Evolutionary conservation across 30 jellyfish, hydroid and myxozoan genomes (phyloP).

Genomic region (Aurelia coerulea): DNA sequence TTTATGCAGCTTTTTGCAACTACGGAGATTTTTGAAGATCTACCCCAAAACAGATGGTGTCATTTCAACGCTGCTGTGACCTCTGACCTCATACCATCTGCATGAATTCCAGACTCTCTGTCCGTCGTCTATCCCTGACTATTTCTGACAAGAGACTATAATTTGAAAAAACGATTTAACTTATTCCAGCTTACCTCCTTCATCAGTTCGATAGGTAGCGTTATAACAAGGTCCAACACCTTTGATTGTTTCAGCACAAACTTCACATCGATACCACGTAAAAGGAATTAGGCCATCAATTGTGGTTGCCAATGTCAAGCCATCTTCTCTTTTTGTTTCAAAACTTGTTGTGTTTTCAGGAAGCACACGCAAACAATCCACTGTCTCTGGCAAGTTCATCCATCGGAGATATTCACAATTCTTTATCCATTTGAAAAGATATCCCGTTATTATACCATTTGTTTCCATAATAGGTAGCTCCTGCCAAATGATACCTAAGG

Average conservation of each 20-base stretch:
- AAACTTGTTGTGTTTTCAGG: constrained; percentile 11
- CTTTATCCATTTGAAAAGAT: constrained; percentile 34
- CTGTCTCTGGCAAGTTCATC: neutral
- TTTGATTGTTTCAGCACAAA: constrained; percentile 46
- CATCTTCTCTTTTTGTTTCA: neutral
- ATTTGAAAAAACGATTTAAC: neutral
- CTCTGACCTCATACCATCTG: no score
- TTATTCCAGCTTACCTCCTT: constrained; percentile 20
- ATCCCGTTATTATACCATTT: constrained; percentile 9
- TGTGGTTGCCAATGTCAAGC: neutral
- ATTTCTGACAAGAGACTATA: neutral
- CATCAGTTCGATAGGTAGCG: constrained; percentile 31
- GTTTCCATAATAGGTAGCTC: constrained; percentile 28
- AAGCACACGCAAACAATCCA: constrained; percentile 38
- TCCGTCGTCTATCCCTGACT: neutral
- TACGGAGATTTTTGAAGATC: no score
- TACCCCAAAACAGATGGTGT: no score
- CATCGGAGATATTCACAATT: constrained; percentile 20
- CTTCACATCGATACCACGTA: constrained; percentile 17
- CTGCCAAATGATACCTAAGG: constrained; percentile 28
- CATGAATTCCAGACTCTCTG: neutral
- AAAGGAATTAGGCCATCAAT: constrained; percentile 15
- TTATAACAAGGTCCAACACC: constrained; percentile 46
- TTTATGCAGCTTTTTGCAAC: no score
- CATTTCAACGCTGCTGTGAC: no score